Conservation (phyloP, 2,797 vertebrate genomes). For the Brachymystax lenok region DNA sequence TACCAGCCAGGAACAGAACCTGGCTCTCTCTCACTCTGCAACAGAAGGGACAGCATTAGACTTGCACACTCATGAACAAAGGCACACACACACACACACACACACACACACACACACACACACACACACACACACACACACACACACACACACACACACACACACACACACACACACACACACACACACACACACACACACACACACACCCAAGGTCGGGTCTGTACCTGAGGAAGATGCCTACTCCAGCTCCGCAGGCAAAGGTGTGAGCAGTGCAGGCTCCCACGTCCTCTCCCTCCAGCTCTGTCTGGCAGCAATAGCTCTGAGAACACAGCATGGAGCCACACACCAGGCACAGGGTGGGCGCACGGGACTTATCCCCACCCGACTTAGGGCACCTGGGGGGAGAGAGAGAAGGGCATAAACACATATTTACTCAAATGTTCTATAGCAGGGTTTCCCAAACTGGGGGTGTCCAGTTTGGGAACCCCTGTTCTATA, state of each 20-base stretch:
- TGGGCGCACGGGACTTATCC: slow-evolving; percentile 94
- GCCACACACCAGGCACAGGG: slow-evolving; percentile 95
- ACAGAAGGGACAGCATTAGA: slow-evolving; percentile 11
- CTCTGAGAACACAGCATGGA: slow-evolving; percentile 95
- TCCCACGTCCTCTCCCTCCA: slow-evolving; percentile 94
- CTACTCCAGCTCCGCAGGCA: slow-evolving; percentile 89
- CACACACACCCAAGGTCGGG: neutral
- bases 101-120: neutral
- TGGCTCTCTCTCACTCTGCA: slow-evolving; percentile 75
- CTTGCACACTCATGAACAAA: slow-evolving; percentile 7
- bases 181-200: neutral
- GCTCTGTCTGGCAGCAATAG: slow-evolving; percentile 95
- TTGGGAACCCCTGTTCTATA: no score
- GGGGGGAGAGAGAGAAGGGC: slow-evolving; percentile 11
- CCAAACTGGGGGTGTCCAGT: no score
- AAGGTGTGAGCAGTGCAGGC: slow-evolving; percentile 95
- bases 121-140: neutral
- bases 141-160: neutral
- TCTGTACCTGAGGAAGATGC: slow-evolving; percentile 92
- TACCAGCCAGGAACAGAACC: slow-evolving; percentile 94
- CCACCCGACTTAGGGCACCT: slow-evolving; percentile 95
- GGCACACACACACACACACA: neutral
- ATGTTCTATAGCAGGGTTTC: no score
- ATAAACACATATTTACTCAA: no score
- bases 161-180: neutral